Evolutionary conservation across 2,113 vertebrate species (phyloP), one percentile per base, ranked within the genome.

Genomic region (Phodopus roborovskii): DNA sequence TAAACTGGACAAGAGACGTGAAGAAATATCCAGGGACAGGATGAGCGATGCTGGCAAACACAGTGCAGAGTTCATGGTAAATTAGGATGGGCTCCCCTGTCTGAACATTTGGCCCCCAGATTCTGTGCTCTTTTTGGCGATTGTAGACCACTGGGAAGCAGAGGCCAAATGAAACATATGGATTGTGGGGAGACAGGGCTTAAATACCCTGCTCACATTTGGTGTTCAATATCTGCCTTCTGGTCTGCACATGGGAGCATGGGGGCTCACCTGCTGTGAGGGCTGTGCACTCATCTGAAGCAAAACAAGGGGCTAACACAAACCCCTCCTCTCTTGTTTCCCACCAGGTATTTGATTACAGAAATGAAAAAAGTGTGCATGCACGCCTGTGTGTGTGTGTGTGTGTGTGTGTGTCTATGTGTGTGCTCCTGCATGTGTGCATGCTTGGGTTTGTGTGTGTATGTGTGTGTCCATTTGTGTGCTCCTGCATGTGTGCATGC

Each of bases 371-470:
- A 42, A 28, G 10, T 8, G 22, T 30, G n/a, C 12, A 16, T 28
- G 8, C 0, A 15, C 36, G 66, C 36, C 33, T 7, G 13, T 16
- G 66, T 16, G 15, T 36, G 66, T 33, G 30, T 28, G 13, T 30
- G 6, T 1, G 16, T 73, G 9, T 15, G 26, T 42, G 42, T 11
- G 19, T 8, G 1, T 0, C 4, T 20, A 16, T n/a, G 12, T 8
- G 22, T 30, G n/a, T 19, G 28, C 19, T 3, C 0, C 13, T 68
- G 66, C 33, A 30, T 6, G 30, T 6, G 30, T 15, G 15, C 15
- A 28, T 66, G 30, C 45, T 45, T 45, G 45, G 45, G 45, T 45
- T 45, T 68, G 30, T 28, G 50, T 53, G 50, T 12, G 11, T 53
- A 9, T 12, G 11, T 53, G 50, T 20, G 17, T 64, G 62, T 64